Evolutionary conservation across 2,888 invertebrate genomes (phyloP).

Genomic region (Coelogynopora nodosa): DNA sequence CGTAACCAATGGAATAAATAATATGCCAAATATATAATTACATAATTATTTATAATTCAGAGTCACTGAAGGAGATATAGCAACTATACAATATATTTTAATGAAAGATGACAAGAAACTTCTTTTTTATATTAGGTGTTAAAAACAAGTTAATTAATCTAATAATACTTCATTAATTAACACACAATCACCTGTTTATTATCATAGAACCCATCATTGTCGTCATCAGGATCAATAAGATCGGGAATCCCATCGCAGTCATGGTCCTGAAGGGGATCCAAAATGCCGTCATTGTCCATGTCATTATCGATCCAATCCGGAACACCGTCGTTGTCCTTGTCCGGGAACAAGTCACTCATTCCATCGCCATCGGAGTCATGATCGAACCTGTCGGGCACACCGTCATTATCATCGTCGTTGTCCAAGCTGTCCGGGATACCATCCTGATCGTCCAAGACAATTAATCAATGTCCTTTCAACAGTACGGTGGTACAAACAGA

Average conservation of each 20-base stretch:
- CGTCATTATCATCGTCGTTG: constrained; percentile 48
- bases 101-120: too few relatives aligned
- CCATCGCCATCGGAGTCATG: constrained; percentile 46
- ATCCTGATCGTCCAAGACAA: too few relatives aligned
- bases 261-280: constrained; percentile 53
- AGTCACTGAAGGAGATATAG: too few relatives aligned
- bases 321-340: constrained; percentile 52
- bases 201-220: constrained; percentile 47
- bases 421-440: constrained; percentile 52
- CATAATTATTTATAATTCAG: too few relatives aligned
- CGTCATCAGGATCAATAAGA: constrained; percentile 48
- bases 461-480: too few relatives aligned
- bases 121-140: too few relatives aligned
- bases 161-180: too few relatives aligned
- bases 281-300: constrained; percentile 51
- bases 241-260: constrained; percentile 56
- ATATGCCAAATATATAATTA: too few relatives aligned
- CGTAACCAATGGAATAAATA: too few relatives aligned
- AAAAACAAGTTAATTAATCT: too few relatives aligned
- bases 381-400: constrained; percentile 50
- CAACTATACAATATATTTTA: too few relatives aligned
- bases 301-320: constrained; percentile 48
- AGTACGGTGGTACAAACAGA: too few relatives aligned
- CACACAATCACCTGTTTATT: constrained; percentile 48
- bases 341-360: constrained; percentile 44